Evolutionary conservation across 2,888 invertebrate species (phyloP).

Genomic region (Eretmocerus hayati): DNA sequence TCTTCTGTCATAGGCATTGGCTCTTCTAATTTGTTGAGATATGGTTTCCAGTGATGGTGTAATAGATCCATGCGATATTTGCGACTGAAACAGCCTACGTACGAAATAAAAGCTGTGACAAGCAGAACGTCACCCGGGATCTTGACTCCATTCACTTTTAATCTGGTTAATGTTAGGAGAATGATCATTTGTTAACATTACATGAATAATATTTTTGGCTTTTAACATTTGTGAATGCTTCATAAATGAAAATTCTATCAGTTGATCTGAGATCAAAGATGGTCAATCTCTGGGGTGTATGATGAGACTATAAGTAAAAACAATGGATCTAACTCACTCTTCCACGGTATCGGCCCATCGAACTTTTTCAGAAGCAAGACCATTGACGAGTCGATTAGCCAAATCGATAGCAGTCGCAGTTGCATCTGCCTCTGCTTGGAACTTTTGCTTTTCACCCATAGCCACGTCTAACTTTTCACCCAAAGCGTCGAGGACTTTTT

Average conservation of each 20-base stretch:
- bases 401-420: constrained; percentile 83
- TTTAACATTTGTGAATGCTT: too few relatives aligned
- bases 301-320: background rate
- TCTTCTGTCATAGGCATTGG: constrained; percentile 73
- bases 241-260: background rate
- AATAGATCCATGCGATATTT: constrained; percentile 73
- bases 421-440: constrained; percentile 87
- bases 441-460: constrained; percentile 76
- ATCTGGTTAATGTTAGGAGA: too few relatives aligned
- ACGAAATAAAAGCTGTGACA: constrained; percentile 88
- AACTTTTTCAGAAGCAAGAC: constrained; percentile 85
- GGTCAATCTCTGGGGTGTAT: too few relatives aligned
- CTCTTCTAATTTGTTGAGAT: constrained; percentile 61
- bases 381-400: constrained; percentile 86
- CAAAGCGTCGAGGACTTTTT: constrained; percentile 68
- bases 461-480: constrained; percentile 82
- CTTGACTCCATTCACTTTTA: constrained; percentile 65
- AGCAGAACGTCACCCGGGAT: constrained; percentile 85
- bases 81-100: constrained; percentile 88
- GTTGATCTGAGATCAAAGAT: too few relatives aligned
- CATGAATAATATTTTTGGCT: too few relatives aligned
- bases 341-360: constrained; percentile 69
- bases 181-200: too few relatives aligned
- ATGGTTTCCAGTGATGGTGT: constrained; percentile 74
- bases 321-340: constrained; percentile 36